Percentiles rank a stretch among this genome's conserved stretches.
Conservation (phyloP, 2,113 vertebrate species). For the Grammomys dolichurus region DNA sequence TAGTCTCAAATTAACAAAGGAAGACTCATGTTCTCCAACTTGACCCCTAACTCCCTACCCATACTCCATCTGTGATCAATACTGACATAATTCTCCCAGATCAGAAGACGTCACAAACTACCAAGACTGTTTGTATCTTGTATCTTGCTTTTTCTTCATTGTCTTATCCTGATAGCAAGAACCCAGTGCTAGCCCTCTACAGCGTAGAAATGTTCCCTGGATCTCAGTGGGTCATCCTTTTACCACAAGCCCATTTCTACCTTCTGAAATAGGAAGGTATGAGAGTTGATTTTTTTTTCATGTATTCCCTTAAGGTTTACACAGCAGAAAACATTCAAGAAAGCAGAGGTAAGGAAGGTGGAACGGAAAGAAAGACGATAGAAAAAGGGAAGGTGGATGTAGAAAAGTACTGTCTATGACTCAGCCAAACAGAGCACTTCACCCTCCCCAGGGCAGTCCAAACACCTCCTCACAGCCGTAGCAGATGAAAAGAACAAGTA, state of each 20-base stretch:
- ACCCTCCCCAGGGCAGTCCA: neutral
- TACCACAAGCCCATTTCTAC: neutral
- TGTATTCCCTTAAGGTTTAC: neutral
- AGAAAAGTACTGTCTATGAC: neutral
- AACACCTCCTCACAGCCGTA: neutral
- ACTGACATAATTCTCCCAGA: slow-evolving; percentile 24
- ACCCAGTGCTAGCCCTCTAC: neutral
- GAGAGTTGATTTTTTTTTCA: neutral
- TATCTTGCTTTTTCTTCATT: neutral
- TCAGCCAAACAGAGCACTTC: neutral
- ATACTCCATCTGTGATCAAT: neutral
- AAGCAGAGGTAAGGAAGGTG: neutral
- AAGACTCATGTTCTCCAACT: neutral
- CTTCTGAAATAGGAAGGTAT: neutral
- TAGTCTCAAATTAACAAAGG: slow-evolving; percentile 28
- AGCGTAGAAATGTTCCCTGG: neutral
- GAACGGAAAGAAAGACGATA: neutral
- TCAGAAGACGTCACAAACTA: neutral
- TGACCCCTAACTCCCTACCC: neutral
- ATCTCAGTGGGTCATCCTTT: neutral
- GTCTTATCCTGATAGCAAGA: neutral
- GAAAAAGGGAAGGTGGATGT: neutral
- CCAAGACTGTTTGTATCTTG: neutral
- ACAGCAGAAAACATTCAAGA: neutral
- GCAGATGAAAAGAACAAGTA: neutral